Conservation (phyloP, 2,113 vertebrate species). For the cattle (Bos taurus) region ARS-UCD2.0 NC_037357.1:136241501-136242000, state of each 20-base stretch:
- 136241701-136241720: not conserved
- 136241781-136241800: fast-evolving
- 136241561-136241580: not conserved
- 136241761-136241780: not conserved
- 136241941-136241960: not conserved
- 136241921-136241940: not conserved
- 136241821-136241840: not conserved
- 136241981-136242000: fast-evolving
- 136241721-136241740: not conserved
- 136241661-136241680: not conserved
- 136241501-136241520: not conserved
- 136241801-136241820: fast-evolving
- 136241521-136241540: fast-evolving
- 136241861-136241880: not conserved
- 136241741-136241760: not conserved
- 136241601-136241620: not conserved
- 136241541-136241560: not conserved
- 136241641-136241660: fast-evolving
- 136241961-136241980: not conserved
- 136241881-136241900: not conserved
- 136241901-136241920: fast-evolving
- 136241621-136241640: not conserved
- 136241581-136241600: not conserved
- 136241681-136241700: not conserved
- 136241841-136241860: fast-evolving